A percentile compares a stretch with the other conserved stretches of the same genome.
Conservation (phyloP, 2,113 vertebrate genomes). For the Sporophila hypoxantha region DNA sequence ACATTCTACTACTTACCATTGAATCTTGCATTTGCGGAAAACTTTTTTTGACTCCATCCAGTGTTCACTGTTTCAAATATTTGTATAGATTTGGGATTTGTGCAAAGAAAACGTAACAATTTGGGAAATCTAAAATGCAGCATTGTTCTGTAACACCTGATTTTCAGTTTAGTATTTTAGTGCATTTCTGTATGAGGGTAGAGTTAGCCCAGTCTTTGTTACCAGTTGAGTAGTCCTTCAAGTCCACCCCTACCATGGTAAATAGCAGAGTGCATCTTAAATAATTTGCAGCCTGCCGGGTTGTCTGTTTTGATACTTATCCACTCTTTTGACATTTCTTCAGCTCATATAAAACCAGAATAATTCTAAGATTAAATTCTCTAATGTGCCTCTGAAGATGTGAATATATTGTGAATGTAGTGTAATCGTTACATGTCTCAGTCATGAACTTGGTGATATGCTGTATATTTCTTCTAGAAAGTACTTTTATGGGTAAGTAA, state of each 20-base stretch:
- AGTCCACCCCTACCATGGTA: neutral
- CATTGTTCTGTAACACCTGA: neutral
- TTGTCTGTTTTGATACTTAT: neutral
- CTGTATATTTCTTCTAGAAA: neutral
- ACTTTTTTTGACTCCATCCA: neutral
- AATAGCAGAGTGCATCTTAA: neutral
- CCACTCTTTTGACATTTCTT: neutral
- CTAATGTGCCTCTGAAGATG: neutral
- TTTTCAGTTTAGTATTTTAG: neutral
- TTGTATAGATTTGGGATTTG: neutral
- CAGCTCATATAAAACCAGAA: neutral
- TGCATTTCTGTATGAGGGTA: neutral
- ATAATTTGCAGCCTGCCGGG: neutral
- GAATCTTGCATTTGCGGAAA: neutral
- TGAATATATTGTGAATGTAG: neutral
- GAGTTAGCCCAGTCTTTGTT: neutral
- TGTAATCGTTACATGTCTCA: neutral
- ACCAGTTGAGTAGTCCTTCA: neutral
- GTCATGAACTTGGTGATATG: neutral
- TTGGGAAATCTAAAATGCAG: neutral
- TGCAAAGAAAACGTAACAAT: neutral
- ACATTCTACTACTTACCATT: neutral
- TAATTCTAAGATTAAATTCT: neutral
- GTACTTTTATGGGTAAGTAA: slow-evolving; percentile 6
- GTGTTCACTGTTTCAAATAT: neutral